These are phyloP conservation scores for Columbina picui DNA, from an alignment of 2,113 vertebrate species.

Conservation along the genomic window DNA sequence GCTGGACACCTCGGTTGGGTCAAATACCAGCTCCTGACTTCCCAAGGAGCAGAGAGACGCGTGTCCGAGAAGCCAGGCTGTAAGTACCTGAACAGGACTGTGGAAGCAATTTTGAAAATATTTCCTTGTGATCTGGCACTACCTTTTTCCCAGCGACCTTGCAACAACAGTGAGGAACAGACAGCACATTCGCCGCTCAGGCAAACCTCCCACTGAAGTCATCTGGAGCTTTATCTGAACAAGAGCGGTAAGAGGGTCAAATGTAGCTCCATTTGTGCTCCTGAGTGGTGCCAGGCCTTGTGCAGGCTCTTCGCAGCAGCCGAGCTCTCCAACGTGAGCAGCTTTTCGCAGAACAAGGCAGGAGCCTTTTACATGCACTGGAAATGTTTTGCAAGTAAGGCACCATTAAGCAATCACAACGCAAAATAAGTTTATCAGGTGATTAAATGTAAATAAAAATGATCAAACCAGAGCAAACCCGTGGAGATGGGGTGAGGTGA, in stretches of 20 bases:
- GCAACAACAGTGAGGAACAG: not conserved
- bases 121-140: not conserved
- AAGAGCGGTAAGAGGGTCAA: not conserved
- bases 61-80: accelerated
- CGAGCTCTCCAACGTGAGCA: not conserved
- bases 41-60: not conserved
- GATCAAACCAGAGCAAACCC: not conserved
- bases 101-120: not conserved
- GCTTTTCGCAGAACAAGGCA: not conserved
- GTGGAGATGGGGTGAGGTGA: not conserved
- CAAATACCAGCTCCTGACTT: not conserved
- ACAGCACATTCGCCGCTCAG: not conserved
- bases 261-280: not conserved
- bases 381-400: not conserved
- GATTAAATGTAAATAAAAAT: not conserved
- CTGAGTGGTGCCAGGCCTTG: not conserved
- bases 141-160: not conserved
- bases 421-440: not conserved
- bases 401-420: not conserved
- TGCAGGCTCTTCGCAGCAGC: not conserved
- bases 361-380: not conserved
- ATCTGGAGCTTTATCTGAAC: not conserved
- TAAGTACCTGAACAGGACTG: not conserved
- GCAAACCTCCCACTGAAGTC: not conserved
- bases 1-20: not conserved